phyloP scores from a whole-genome alignment of 2,888 invertebrate genomes.

The Cantharis lateralis region DNA sequence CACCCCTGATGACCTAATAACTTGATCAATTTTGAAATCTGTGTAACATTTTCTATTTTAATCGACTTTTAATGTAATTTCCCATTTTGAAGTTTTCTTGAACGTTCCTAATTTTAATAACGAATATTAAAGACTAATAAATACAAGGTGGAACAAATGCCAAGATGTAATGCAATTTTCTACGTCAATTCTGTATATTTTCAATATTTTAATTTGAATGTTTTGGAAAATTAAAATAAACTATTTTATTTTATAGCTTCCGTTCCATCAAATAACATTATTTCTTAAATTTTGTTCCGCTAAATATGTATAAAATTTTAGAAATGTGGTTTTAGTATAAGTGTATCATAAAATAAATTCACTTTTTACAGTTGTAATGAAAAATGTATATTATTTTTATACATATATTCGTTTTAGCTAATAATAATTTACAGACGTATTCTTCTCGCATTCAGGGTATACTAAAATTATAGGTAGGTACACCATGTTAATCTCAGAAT shows the following conservation, averaged over 20 bases:
- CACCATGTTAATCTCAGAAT: not conserved
- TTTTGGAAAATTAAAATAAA: not conserved
- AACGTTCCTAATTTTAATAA: not conserved
- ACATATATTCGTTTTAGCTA: not conserved
- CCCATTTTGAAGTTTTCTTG: not conserved
- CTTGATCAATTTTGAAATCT: not conserved
- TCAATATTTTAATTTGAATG: not conserved
- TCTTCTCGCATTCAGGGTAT: not conserved
- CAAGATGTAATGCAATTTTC: not conserved
- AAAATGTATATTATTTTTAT: not conserved
- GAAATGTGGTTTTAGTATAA: not conserved
- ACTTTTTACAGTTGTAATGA: not conserved
- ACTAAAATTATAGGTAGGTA: not conserved
- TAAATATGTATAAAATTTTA: not conserved
- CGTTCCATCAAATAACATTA: not conserved
- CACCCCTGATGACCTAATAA: not conserved
- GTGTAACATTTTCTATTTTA: not conserved
- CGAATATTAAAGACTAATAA: not conserved
- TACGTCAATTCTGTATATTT: not conserved
- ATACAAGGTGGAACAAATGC: not conserved
- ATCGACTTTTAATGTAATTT: not conserved
- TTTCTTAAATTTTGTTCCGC: not conserved
- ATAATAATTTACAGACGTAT: not conserved
- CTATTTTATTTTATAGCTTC: too few relatives aligned
- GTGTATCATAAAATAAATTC: not conserved